A percentile compares a stretch with the other conserved stretches of the same genome.
phyloP scores from a whole-genome alignment of 2,113 vertebrate genomes.

The Epinephelus moara region DNA sequence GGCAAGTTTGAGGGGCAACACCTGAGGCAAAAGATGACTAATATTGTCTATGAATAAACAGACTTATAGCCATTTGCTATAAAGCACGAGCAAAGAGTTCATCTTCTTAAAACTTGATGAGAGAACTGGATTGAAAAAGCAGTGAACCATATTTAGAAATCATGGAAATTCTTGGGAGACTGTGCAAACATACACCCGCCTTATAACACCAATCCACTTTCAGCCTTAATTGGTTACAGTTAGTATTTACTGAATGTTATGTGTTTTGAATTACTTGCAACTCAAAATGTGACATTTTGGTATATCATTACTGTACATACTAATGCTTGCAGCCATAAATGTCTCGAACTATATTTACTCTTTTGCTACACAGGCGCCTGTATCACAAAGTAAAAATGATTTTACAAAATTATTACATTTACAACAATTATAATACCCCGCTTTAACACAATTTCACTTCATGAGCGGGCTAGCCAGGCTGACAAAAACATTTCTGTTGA shows the following conservation, averaged over 20 bases:
- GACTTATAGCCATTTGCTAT: background rate
- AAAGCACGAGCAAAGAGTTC: background rate
- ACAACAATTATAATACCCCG: background rate
- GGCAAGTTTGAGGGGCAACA: background rate
- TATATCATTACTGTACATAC: background rate
- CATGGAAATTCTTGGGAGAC: background rate
- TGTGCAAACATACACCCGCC: background rate
- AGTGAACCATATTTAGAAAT: conserved; percentile 12
- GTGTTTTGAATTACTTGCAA: background rate
- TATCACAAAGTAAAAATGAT: background rate
- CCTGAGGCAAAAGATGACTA: background rate
- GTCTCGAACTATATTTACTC: background rate
- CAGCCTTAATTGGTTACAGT: background rate
- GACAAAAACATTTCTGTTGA: background rate
- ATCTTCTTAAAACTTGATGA: conserved; percentile 13
- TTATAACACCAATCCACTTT: background rate
- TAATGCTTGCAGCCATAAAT: background rate
- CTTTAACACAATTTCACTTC: background rate
- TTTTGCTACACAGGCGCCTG: background rate
- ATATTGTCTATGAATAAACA: background rate
- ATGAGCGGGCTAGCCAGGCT: no score
- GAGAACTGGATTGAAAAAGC: background rate
- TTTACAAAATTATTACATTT: background rate
- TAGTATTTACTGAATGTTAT: no score
- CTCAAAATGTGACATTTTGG: background rate